Conservation (phyloP, 2,797 vertebrate species). For the Perodicticus potto region DNA sequence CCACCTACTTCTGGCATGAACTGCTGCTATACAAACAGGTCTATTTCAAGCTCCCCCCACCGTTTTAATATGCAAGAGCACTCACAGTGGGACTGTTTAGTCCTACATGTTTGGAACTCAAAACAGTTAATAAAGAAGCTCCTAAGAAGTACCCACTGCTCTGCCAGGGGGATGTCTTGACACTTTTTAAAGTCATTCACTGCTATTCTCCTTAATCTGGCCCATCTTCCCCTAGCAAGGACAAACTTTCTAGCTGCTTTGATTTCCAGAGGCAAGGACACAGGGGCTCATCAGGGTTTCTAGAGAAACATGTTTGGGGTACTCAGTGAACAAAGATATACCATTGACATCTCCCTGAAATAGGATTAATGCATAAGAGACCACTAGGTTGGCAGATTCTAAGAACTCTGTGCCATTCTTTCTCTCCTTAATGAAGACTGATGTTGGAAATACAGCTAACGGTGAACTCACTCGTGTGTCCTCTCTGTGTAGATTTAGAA, state of each 20-base stretch:
- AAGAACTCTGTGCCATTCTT: background rate
- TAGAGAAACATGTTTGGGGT: background rate
- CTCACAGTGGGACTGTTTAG: background rate
- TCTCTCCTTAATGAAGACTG: background rate
- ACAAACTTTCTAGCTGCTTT: background rate
- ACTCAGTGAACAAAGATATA: background rate
- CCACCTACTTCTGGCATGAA: background rate
- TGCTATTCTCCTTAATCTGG: background rate
- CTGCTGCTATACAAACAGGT: background rate
- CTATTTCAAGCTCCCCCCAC: background rate
- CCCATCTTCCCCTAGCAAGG: background rate
- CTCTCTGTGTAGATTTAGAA: background rate
- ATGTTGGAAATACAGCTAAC: background rate
- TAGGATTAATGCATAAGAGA: background rate
- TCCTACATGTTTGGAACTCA: slow-evolving; percentile 29
- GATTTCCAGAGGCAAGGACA: slow-evolving; percentile 16
- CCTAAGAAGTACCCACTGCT: background rate
- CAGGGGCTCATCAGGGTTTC: background rate
- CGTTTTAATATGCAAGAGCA: background rate
- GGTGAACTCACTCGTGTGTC: background rate
- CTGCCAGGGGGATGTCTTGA: background rate
- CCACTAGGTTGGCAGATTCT: background rate
- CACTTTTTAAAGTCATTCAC: background rate
- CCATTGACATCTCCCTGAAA: background rate
- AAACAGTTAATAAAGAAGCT: background rate